Percentiles rank a stretch among this genome's conserved stretches.
These are phyloP conservation scores for Patiria miniata DNA, from an alignment of 35 echinoderm and acorn worm species.

Conservation along the genomic window DNA sequence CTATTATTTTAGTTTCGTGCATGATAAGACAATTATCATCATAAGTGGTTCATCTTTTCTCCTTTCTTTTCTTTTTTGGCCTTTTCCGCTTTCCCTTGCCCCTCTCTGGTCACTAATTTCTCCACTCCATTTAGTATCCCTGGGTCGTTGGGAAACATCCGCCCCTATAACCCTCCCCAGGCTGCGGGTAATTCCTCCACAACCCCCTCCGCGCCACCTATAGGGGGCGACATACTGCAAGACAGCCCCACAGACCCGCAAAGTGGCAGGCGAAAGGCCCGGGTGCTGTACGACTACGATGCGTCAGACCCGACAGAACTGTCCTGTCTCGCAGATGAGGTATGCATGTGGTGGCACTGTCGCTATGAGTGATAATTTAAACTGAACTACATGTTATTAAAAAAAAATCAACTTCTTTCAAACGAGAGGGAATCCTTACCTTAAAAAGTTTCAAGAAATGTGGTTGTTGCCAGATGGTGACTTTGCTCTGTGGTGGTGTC, in stretches of 20 bases:
- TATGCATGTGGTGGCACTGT: constrained; percentile 33
- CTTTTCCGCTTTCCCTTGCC: background rate
- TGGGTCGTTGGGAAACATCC: constrained; percentile 76
- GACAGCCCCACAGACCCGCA: constrained; percentile 51
- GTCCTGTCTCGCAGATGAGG: constrained; percentile 97
- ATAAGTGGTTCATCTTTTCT: too few species aligned
- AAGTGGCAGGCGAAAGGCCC: constrained; percentile 78
- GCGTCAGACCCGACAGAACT: constrained; percentile 87
- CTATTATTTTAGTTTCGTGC: too few species aligned
- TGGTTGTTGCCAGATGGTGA: too few species aligned
- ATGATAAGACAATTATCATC: too few species aligned
- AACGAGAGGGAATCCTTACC: background rate
- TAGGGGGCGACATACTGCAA: constrained; percentile 39
- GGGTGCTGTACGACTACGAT: constrained; percentile 99
- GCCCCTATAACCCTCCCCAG: constrained; percentile 47
- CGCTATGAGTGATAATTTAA: background rate
- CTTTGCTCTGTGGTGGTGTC: too few species aligned
- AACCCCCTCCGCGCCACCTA: constrained; percentile 46
- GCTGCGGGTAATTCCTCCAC: constrained; percentile 43
- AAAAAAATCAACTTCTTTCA: background rate
- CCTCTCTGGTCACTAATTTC: background rate
- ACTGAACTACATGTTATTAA: background rate
- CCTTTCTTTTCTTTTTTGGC: too few species aligned
- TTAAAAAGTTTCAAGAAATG: too few species aligned
- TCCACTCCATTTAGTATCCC: constrained; percentile 67